These are phyloP conservation scores for Diabrotica balteata DNA, from an alignment of 2,888 invertebrate species.

Conservation along the genomic window DNA sequence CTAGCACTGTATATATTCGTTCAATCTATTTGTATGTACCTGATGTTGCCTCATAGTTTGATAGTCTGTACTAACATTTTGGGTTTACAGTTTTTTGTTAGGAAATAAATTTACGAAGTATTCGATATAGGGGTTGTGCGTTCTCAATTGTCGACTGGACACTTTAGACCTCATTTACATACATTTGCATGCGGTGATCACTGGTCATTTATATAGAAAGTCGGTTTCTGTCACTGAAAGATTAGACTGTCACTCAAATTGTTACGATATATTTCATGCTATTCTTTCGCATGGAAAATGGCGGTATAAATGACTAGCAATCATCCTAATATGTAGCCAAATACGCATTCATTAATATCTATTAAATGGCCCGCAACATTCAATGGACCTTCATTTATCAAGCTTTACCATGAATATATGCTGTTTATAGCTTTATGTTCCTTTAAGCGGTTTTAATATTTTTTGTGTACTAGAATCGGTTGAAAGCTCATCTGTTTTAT, in stretches of 20 bases:
- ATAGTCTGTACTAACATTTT: no score
- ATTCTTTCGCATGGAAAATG: constrained; percentile 46
- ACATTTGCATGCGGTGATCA: constrained; percentile 59
- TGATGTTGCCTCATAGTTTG: no score
- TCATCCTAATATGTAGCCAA: constrained; percentile 45
- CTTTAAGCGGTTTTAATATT: background rate
- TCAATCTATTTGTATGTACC: no score
- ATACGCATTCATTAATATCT: constrained; percentile 43
- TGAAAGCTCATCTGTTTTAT: no score
- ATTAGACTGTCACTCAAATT: constrained; percentile 59
- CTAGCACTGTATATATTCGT: no score
- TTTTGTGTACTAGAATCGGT: background rate
- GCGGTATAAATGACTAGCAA: constrained; percentile 43
- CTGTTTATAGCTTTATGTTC: constrained; percentile 3
- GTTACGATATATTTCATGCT: constrained; percentile 53
- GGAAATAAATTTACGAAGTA: no score
- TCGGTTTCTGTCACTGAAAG: constrained; percentile 58
- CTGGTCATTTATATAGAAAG: constrained; percentile 59
- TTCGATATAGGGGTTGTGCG: no score
- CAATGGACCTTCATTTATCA: constrained; percentile 32
- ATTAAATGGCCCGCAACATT: constrained; percentile 39
- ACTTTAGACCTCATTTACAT: constrained; percentile 55
- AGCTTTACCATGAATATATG: constrained; percentile 20
- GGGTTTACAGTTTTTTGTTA: no score
- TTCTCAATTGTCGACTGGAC: constrained; percentile 49